A percentile compares a stretch with the other conserved stretches of the same genome.
Evolutionary conservation across 2,797 vertebrate genomes (phyloP).

Genomic region (Cheirogaleus major): DNA sequence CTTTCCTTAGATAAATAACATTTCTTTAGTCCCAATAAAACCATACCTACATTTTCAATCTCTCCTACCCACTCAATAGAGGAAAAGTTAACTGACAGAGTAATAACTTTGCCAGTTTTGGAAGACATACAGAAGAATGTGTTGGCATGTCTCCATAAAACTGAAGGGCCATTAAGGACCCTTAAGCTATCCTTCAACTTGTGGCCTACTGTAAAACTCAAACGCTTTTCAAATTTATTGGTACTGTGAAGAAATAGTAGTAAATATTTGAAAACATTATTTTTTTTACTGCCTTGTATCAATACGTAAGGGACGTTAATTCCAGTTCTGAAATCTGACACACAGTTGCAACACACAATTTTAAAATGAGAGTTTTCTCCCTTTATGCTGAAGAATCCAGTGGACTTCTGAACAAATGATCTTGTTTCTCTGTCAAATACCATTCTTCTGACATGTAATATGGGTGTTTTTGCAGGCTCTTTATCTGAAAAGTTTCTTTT

Average conservation of each 20-base stretch:
- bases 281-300: conserved; percentile 82
- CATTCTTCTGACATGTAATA: conserved; percentile 86
- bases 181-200: conserved; percentile 84
- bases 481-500: conserved; percentile 50
- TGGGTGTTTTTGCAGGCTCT: conserved; percentile 57
- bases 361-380: conserved; percentile 77
- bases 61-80: conserved; percentile 88
- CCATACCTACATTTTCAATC: conserved; percentile 84
- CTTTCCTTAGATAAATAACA: conserved; percentile 55
- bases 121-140: conserved; percentile 87
- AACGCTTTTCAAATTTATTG: conserved; percentile 84
- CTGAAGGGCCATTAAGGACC: conserved; percentile 90
- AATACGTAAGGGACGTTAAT: conserved; percentile 88
- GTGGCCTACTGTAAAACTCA: conserved; percentile 90
- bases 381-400: conserved; percentile 80
- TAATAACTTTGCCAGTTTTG: conserved; percentile 80
- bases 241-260: conserved; percentile 87
- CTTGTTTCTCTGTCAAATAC: conserved; percentile 84
- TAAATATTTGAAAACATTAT: conserved; percentile 84
- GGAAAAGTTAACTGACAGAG: conserved; percentile 86
- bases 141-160: conserved; percentile 89
- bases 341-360: conserved; percentile 86
- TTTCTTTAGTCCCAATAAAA: conserved; percentile 87
- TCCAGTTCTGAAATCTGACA: conserved; percentile 85
- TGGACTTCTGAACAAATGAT: conserved; percentile 86